Base-by-base conservation (phyloP, 2,888 invertebrate genomes). In the Acleris cristana region DNA sequence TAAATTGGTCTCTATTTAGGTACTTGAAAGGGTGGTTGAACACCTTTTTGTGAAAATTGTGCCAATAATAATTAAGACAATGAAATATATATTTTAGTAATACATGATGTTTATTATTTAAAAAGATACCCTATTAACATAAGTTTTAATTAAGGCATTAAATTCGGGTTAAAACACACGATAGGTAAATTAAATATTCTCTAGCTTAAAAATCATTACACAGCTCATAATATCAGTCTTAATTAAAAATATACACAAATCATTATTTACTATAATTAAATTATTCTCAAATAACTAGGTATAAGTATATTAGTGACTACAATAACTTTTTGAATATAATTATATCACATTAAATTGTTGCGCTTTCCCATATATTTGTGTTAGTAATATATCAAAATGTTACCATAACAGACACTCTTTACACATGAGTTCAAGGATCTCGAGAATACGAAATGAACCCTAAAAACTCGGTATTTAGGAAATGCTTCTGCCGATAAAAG, bases 1-100 rank as follows among this genome's bases (percentile, higher is more conserved):
- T 87, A 74, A 83, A 85, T 90, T 91, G 89, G 62, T 58, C 34
- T n/a, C 14, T 45, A 18, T 57, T 53, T 57, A 57, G 48, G 45
- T 45, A 53, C 21, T 57, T 30, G 61, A 56, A 44, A 21, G 16
- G 26, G 55, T 26, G 26, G 45, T 49, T 2, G 52, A 45, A 61
- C 63, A 58, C 52, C 49, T 62, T 53, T 58, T 58, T 53, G 62
- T 63, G 49, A 45, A 67, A 63, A 58, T 63, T 58, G 58, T 67
- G 67, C 67, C 67, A 58, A 63, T 48, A 34, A 18, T 58, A 66
- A 58, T 67, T 63, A 63, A 67, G 57, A 53, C 58, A 53, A 63
- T 34, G 49, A 34, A 63, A 58, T 49, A 53, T 44, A 63, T 63
- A 63, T 58, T 63, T 58, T 26, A 30, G 56, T 56, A 67, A 44